A percentile compares a stretch with the other conserved stretches of the same genome.
Evolutionary conservation across 2,888 invertebrate species (phyloP).

Genomic region (Calliopum simillimum): DNA sequence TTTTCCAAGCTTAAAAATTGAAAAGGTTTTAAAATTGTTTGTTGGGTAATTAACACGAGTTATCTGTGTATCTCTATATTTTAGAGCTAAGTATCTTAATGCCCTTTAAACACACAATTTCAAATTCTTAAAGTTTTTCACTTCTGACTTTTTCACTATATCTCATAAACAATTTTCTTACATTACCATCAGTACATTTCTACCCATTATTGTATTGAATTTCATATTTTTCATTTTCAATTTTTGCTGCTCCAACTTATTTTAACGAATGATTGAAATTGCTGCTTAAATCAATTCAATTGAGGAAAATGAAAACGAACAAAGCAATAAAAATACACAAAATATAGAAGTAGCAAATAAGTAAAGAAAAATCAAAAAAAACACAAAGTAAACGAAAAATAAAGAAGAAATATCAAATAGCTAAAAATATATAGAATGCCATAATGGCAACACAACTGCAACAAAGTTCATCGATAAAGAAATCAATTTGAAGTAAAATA

Average conservation of each 20-base stretch:
- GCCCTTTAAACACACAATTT: too few relatives aligned
- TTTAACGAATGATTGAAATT: not conserved
- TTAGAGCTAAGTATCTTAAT: too few relatives aligned
- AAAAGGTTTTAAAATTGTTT: too few relatives aligned
- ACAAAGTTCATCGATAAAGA: not conserved
- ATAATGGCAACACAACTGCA: conserved; percentile 1
- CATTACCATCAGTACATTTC: not conserved
- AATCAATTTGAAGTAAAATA: conserved; percentile 13
- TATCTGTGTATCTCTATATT: too few relatives aligned
- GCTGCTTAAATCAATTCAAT: not conserved
- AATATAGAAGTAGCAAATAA: not conserved
- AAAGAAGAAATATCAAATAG: not conserved
- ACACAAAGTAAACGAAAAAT: not conserved
- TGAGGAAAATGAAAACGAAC: not conserved
- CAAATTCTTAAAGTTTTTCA: too few relatives aligned
- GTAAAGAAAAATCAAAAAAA: not conserved
- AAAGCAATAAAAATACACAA: not conserved
- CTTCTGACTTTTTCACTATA: too few relatives aligned
- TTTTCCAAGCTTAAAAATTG: too few relatives aligned
- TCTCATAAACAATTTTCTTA: too few relatives aligned
- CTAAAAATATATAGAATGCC: not conserved
- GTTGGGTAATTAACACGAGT: too few relatives aligned
- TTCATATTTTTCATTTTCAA: not conserved
- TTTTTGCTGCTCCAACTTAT: not conserved
- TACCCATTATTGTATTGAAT: not conserved